Percentiles rank a stretch among this genome's conserved stretches.
Evolutionary conservation across 2,113 vertebrate species (phyloP).

Genomic region (Equus przewalskii): DNA sequence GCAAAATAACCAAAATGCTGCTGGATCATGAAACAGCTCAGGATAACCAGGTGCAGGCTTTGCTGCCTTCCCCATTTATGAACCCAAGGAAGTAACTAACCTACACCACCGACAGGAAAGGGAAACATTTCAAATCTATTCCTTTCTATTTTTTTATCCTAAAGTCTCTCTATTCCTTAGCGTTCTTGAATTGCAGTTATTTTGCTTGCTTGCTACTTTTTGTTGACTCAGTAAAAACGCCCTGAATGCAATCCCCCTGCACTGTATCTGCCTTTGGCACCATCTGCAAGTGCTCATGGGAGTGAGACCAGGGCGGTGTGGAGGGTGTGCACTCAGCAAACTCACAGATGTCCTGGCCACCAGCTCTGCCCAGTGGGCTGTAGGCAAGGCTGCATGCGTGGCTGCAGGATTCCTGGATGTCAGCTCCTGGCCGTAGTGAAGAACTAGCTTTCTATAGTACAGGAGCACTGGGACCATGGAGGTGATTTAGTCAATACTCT

Average conservation of each 20-base stretch:
- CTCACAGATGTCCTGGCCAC: neutral
- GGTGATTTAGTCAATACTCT: neutral
- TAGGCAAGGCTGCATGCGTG: accelerated
- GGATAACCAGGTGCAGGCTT: neutral
- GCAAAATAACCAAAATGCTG: accelerated
- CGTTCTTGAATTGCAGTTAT: neutral
- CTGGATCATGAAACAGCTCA: neutral
- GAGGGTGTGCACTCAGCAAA: too few species aligned
- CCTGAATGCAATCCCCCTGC: neutral
- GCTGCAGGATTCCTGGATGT: neutral
- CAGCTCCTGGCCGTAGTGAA: neutral
- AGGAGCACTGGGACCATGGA: neutral
- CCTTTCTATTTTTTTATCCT: neutral
- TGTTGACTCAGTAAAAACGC: neutral
- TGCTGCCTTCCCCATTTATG: neutral
- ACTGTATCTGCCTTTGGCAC: neutral
- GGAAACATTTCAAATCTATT: neutral
- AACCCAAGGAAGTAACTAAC: neutral
- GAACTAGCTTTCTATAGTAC: neutral
- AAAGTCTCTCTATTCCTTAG: neutral
- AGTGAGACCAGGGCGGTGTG: neutral
- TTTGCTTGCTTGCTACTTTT: neutral
- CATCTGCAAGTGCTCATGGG: neutral
- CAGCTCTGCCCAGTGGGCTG: neutral
- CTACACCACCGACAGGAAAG: neutral